Evolutionary conservation across 1,140 invertebrate species (phyloP), one percentile per base, ranked within the genome.

Genomic region (Penaeus vannamei): DNA sequence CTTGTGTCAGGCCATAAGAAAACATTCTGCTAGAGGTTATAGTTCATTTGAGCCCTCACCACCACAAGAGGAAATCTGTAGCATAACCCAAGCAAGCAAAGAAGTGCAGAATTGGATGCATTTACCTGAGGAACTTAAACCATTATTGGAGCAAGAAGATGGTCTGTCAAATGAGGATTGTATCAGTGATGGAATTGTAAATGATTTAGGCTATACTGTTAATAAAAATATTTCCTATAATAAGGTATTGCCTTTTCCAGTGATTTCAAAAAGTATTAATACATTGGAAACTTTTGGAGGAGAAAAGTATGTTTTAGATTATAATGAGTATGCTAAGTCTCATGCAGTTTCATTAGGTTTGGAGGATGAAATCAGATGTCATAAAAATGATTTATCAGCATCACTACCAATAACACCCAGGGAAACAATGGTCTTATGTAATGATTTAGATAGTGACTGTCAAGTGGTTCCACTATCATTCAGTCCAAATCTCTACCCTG

Each of bases 401-500:
- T 79, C 72, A 59, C 53, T 69, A 3, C 4, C 83, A 36, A 14
- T 77, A 53, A 79, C 87, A 46, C 53, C 53, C 53, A 89, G 42
- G 79, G 82, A 89, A 32, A 89, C 87, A 79, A 79, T 89, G 76
- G 83, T 89, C 82, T 66, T 89, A 19, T 89, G 87, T 59, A 89
- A 89, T 84, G 87, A 89, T 69, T 80, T 89, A 66, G 87, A 89
- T 32, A 89, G 82, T 85, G 87, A 61, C 66, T 89, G 87, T 79
- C 87, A 89, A 53, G 87, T 89, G 76, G 66, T 89, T 85, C 87
- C 87, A 8, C 77, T 89, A 69, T 80, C 82, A 22, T 89, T 89
- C 46, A 89, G 87, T 59, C 87, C 87, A 85, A 89, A 89, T 80
- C 82, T 89, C 26, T 80, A 84, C 61, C 87, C 87, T 36, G 87